These are phyloP conservation scores for Parapsyche elsis DNA, from an alignment of 1,140 invertebrate species.

Conservation along the genomic window DNA sequence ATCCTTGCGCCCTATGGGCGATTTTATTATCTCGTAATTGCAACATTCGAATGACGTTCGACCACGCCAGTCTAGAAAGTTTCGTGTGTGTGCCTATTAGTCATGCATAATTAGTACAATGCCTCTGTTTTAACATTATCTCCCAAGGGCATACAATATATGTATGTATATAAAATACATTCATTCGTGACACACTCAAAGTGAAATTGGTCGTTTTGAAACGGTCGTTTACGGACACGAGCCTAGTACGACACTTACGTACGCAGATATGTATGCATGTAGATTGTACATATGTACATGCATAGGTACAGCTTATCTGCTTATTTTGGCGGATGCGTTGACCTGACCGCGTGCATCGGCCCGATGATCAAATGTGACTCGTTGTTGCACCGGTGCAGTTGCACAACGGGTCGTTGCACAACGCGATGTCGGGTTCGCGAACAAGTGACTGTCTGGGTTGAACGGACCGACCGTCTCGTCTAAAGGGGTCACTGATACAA, in stretches of 20 bases:
- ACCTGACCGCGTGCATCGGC: background rate
- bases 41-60: too few relatives aligned
- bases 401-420: slow-evolving; percentile 26
- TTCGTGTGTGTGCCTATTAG: background rate
- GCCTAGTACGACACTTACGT: background rate
- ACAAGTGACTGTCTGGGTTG: background rate
- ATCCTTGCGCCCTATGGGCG: background rate
- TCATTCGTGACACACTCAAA: background rate
- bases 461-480: slow-evolving; percentile 15
- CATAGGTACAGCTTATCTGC: background rate
- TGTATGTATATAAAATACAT: background rate
- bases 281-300: background rate
- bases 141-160: background rate
- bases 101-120: slow-evolving; percentile 13
- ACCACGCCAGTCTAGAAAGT: background rate
- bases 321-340: background rate
- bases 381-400: background rate
- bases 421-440: background rate
- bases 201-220: background rate
- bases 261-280: background rate
- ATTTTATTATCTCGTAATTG: background rate
- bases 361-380: too few relatives aligned
- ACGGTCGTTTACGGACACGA: background rate
- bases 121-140: slow-evolving; percentile 6
- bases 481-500: slow-evolving; percentile 26